These are phyloP conservation scores for Lagopus muta DNA, from an alignment of 2,113 vertebrate species.

Conservation along the genomic window DNA sequence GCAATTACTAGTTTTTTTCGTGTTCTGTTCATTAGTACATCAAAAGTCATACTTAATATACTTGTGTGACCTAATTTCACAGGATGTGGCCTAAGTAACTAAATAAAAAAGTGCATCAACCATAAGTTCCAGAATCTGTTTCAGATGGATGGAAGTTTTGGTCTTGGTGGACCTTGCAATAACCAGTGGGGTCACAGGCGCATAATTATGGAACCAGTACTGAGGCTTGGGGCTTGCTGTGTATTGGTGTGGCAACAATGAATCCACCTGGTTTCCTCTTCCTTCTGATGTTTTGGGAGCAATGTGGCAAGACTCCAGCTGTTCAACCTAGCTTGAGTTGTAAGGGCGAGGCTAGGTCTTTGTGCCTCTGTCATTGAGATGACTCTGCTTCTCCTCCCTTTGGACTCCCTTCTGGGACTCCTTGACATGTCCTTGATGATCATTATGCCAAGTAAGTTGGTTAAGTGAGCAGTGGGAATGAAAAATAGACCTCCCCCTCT, in stretches of 20 bases:
- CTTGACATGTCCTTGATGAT: background rate
- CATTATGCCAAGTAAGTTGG: background rate
- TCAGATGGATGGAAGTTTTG: background rate
- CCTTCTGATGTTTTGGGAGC: background rate
- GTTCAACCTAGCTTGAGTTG: rapidly evolving
- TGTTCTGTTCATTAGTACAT: background rate
- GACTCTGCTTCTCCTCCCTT: background rate
- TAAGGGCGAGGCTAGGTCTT: background rate
- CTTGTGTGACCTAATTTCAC: background rate
- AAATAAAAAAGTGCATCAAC: background rate
- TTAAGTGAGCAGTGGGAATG: background rate
- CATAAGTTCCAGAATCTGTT: background rate
- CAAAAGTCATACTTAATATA: background rate
- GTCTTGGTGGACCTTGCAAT: background rate
- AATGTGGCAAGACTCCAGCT: background rate
- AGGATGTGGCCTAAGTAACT: background rate
- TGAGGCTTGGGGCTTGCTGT: background rate
- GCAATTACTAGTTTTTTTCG: background rate
- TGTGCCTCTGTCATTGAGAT: background rate
- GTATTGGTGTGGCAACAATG: background rate
- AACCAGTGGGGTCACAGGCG: background rate
- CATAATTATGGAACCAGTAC: background rate
- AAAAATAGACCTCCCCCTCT: background rate
- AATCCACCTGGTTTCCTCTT: background rate
- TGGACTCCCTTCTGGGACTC: background rate